Evolutionary conservation across 2,113 vertebrate species (phyloP), one percentile per base, ranked within the genome.

Genomic region (Junco hyemalis): DNA sequence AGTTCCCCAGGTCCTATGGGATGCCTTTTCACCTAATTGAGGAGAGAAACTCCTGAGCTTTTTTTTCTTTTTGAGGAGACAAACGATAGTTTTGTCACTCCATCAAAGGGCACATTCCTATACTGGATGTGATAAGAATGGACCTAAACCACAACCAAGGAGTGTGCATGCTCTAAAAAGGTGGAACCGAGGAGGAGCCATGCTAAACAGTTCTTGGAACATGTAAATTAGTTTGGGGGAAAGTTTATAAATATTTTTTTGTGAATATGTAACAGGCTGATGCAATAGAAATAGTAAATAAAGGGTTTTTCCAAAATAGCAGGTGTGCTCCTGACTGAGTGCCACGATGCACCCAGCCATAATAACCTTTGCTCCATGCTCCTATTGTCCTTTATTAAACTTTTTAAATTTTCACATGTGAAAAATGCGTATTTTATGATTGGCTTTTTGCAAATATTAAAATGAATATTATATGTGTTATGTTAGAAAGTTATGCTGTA

Each of bases 101-200:
- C 2, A 4, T 53, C 51, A 53, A 6, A 3, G 51, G 28, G 10
- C 51, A 18, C 51, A 53, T 18, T 51, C 50, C 50, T 51, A 6
- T 4, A 7, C 57, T 36, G 57, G 23, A 17, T 14, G n/a, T 25
- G 57, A 12, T 8, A 36, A 25, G 23, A 59, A 17, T 11, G n/a
- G 57, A 59, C 57, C 15, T 17, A 35, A 25, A 36, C 23, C n/a
- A 36, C 57, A 25, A 5, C n/a, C n/a, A 24, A 35, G 56, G 56
- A 59, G 6, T 16, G 0, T 1, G 1, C 9, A 7, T 8, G 14
- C 14, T 24, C n/a, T 24, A 24, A 59, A 35, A 59, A 35, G n/a
- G 33, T 24, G 15, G 14, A 25, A 17, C 57, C 1, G 4, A 25
- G 23, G 57, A 59, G 57, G 23, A 36, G n/a, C 57, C 23, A 2